phyloP scores from a whole-genome alignment of 2,113 vertebrate species.

The Urocolius indicus region DNA sequence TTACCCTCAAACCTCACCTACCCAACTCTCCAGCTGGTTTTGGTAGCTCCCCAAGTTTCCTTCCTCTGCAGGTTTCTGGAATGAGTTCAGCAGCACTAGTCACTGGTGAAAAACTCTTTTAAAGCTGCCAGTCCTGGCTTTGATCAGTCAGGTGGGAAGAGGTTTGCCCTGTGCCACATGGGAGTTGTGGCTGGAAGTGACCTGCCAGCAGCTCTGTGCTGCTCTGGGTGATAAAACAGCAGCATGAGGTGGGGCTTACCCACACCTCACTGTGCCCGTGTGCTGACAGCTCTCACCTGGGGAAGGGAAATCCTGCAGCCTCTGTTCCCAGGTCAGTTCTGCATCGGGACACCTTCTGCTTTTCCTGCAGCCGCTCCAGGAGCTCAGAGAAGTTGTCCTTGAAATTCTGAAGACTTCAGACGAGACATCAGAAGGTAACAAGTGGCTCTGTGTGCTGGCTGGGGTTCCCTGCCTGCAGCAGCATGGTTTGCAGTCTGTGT shows the following conservation, averaged over 20 bases:
- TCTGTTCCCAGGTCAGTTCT: neutral
- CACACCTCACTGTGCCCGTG: accelerated
- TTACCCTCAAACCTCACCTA: no score
- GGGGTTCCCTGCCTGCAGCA: neutral
- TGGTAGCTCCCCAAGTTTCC: accelerated
- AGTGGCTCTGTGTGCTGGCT: accelerated
- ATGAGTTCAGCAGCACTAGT: neutral
- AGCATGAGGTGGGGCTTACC: neutral
- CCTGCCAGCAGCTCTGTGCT: neutral
- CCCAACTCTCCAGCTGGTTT: no score
- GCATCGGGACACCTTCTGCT: neutral
- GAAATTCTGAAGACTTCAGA: constrained; percentile 53
- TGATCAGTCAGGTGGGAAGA: neutral
- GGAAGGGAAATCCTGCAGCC: neutral
- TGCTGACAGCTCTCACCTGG: neutral
- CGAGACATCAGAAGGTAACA: constrained; percentile 57
- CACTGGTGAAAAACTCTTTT: neutral
- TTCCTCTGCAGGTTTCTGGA: neutral
- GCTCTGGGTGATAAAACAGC: accelerated
- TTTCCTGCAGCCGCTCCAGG: constrained; percentile 69
- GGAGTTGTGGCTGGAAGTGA: neutral
- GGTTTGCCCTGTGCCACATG: accelerated
- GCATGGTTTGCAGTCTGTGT: accelerated
- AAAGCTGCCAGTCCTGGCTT: neutral
- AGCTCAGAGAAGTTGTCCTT: constrained; percentile 66